Conservation (phyloP, 64 coral and sea anemone species). For the Dendrophyllia cribrosa region DNA sequence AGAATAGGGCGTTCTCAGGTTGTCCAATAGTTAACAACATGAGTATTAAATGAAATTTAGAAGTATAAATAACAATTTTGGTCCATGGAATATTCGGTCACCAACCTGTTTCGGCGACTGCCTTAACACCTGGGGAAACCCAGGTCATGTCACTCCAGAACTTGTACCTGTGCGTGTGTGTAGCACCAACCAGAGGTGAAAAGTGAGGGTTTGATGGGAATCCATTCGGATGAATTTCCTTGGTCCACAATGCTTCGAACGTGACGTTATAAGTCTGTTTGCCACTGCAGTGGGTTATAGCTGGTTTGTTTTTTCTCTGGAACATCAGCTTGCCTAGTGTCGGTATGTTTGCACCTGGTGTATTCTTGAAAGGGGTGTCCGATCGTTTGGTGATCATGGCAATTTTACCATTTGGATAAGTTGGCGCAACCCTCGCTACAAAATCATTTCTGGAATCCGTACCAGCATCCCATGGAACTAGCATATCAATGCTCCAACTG, state of each 20-base stretch:
- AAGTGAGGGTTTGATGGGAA: background rate
- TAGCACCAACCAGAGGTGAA: background rate
- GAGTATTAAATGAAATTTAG: no score
- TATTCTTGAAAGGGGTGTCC: background rate
- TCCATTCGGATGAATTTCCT: background rate
- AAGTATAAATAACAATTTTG: no score
- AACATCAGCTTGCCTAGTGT: conserved; percentile 15
- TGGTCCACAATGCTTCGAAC: conserved; percentile 11
- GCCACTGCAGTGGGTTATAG: background rate
- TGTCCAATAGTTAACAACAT: no score
- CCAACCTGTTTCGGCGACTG: conserved; percentile 15
- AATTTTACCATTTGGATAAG: background rate
- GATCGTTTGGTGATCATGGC: background rate
- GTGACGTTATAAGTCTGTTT: background rate
- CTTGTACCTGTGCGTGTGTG: conserved; percentile 14
- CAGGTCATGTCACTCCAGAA: conserved; percentile 23
- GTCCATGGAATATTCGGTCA: background rate
- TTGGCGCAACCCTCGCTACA: background rate
- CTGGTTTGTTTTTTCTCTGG: background rate
- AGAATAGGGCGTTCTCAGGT: no score
- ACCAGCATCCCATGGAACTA: conserved; percentile 28
- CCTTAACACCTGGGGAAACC: background rate
- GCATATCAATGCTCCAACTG: background rate
- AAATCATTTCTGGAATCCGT: background rate
- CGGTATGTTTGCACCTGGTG: background rate